Conservation (phyloP, 2,797 vertebrate genomes). For the Lophius americanus region DNA sequence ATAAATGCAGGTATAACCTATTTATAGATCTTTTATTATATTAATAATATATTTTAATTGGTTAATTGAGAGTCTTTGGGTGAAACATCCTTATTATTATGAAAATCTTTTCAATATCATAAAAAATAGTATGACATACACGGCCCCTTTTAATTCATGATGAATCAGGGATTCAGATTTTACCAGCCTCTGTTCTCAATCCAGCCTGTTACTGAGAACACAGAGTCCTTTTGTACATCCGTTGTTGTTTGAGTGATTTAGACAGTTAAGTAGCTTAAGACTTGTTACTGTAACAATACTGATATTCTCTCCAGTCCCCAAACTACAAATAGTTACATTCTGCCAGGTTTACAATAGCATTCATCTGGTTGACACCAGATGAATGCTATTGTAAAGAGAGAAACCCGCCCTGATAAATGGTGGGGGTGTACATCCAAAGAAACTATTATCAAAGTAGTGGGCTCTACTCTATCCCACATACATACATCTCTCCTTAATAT, state of each 20-base stretch:
- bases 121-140: slow-evolving; percentile 19
- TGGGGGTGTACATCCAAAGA: background rate
- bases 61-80: slow-evolving; percentile 1
- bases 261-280: slow-evolving; percentile 47
- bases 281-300: slow-evolving; percentile 24
- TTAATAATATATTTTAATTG: background rate
- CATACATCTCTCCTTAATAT: background rate
- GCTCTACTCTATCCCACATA: background rate
- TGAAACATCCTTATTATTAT: background rate
- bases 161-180: slow-evolving; percentile 33
- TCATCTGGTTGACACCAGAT: too few species aligned
- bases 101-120: background rate
- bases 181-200: slow-evolving; percentile 50
- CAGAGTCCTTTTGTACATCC: slow-evolving; percentile 61
- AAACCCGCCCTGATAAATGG: slow-evolving; percentile 1
- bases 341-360: background rate
- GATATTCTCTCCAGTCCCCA: slow-evolving; percentile 23
- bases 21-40: too few species aligned
- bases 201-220: slow-evolving; percentile 55
- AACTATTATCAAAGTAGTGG: background rate
- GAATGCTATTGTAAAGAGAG: too few species aligned
- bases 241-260: slow-evolving; percentile 60
- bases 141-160: slow-evolving; percentile 23
- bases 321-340: slow-evolving; percentile 18
- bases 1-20: too few species aligned